Percentiles rank a stretch among this genome's conserved stretches.
These are phyloP conservation scores for Pelecanoides urinatrix DNA, from an alignment of 2,113 vertebrate species.

Conservation along the genomic window DNA sequence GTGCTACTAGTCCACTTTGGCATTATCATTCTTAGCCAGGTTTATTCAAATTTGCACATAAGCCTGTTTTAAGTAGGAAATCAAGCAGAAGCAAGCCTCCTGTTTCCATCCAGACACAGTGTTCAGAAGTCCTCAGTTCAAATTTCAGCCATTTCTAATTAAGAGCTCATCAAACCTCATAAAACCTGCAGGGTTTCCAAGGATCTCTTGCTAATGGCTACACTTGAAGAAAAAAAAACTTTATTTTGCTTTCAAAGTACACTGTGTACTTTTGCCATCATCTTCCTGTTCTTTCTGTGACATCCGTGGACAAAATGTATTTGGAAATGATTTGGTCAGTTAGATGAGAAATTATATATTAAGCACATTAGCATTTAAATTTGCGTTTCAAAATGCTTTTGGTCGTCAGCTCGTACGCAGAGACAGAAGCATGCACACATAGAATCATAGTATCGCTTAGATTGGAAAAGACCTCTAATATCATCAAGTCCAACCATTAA, in stretches of 20 bases:
- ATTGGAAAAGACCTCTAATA: no score
- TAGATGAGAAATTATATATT: constrained; percentile 5
- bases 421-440: neutral
- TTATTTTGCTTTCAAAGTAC: constrained; percentile 29
- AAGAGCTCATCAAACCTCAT: constrained; percentile 39
- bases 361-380: neutral
- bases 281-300: neutral
- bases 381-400: constrained; percentile 1
- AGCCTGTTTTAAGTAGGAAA: neutral
- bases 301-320: constrained; percentile 13
- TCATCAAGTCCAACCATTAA: no score
- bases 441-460: no score
- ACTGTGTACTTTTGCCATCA: constrained; percentile 16
- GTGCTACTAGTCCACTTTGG: neutral
- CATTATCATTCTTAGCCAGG: neutral
- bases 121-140: constrained; percentile 7
- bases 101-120: neutral
- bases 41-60: neutral
- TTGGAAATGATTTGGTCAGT: neutral
- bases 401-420: neutral
- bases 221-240: neutral
- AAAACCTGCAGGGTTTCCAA: neutral
- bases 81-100: constrained; percentile 8
- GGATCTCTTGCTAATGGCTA: constrained; percentile 24
- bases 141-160: constrained; percentile 56